Conservation (phyloP, 1,140 invertebrate genomes). For the Pararge aegeria region DNA sequence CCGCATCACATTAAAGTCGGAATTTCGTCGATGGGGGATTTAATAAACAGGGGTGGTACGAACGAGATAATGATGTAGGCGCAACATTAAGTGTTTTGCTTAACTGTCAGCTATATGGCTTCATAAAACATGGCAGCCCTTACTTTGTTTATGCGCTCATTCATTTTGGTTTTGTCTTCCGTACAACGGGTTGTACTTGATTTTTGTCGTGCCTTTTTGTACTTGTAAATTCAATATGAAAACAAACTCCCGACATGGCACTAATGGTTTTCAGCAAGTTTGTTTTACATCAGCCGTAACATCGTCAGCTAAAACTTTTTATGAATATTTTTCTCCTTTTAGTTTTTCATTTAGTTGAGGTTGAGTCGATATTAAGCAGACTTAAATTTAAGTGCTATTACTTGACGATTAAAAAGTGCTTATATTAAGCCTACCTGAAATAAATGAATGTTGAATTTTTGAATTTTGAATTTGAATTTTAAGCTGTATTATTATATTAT, state of each 20-base stretch:
- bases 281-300: background rate
- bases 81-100: conserved; percentile 41
- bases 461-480: too few relatives aligned
- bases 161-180: conserved; percentile 18
- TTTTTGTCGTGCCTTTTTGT: conserved; percentile 6
- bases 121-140: conserved; percentile 38
- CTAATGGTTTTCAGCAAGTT: background rate
- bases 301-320: background rate
- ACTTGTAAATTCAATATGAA: conserved; percentile 4
- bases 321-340: background rate
- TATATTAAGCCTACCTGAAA: too few relatives aligned
- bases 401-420: too few relatives aligned
- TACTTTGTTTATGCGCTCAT: conserved; percentile 26
- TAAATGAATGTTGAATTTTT: too few relatives aligned
- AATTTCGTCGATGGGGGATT: conserved; percentile 9
- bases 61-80: conserved; percentile 48
- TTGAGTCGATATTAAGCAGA: too few relatives aligned
- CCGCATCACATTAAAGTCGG: conserved; percentile 14
- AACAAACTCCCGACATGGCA: background rate
- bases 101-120: conserved; percentile 41
- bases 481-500: too few relatives aligned
- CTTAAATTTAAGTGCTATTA: too few relatives aligned
- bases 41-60: conserved; percentile 42
- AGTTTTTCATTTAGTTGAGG: too few relatives aligned
- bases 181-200: conserved; percentile 6